Conservation (phyloP, 2,113 vertebrate species). For the Callospermophilus lateralis region DNA sequence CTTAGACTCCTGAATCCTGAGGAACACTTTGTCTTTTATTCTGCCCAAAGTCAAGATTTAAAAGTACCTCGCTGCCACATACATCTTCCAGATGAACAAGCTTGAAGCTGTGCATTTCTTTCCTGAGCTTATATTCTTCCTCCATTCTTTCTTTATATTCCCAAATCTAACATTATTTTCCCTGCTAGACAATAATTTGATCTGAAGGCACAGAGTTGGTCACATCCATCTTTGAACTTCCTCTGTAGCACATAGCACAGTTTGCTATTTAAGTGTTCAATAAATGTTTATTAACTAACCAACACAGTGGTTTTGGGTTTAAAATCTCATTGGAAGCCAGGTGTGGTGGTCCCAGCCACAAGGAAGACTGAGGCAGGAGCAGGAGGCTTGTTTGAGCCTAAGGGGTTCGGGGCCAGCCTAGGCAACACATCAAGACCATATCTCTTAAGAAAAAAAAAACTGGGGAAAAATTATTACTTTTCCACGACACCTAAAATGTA, state of each 20-base stretch:
- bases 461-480: conserved; percentile 11
- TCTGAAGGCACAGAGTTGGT: not conserved
- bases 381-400: not conserved
- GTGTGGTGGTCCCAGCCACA: not conserved
- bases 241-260: not conserved
- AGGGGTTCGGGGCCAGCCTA: not conserved
- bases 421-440: not conserved
- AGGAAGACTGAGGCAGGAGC: not conserved
- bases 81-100: not conserved
- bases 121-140: not conserved
- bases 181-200: not conserved
- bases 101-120: not conserved
- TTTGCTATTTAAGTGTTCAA: not conserved
- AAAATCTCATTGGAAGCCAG: not conserved
- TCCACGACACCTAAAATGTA: not conserved
- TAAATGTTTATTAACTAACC: conserved; percentile 27
- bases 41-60: not conserved
- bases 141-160: not conserved
- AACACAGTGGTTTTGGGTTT: not conserved
- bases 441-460: not conserved
- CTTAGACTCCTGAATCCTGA: not conserved
- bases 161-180: not conserved
- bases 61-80: not conserved
- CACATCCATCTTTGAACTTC: not conserved
- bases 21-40: not conserved